These are phyloP conservation scores for Schizotus pectinicornis DNA, from an alignment of 2,888 invertebrate genomes.

Conservation along the genomic window DNA sequence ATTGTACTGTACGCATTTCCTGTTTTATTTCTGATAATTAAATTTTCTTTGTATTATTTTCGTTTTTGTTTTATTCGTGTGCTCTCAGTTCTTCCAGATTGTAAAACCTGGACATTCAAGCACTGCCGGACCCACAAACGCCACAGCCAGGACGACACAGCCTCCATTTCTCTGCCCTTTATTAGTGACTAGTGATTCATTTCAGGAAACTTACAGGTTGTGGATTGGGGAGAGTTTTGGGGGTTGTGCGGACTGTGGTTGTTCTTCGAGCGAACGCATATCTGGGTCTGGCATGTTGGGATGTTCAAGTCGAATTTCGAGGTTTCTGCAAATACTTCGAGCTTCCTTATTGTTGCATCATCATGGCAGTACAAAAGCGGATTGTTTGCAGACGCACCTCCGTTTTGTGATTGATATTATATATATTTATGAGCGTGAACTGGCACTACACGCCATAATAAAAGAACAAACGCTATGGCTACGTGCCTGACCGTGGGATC, in stretches of 20 bases:
- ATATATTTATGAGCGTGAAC: conserved; percentile 50
- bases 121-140: not conserved
- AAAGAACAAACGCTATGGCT: conserved; percentile 53
- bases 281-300: not conserved
- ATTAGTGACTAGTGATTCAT: too few species aligned
- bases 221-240: not conserved
- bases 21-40: conserved; percentile 42
- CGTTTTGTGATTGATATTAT: conserved; percentile 49
- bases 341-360: too few species aligned
- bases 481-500: conserved; percentile 60
- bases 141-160: too few species aligned
- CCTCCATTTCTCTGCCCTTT: too few species aligned
- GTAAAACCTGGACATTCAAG: conserved; percentile 1
- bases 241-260: conserved; percentile 3
- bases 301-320: not conserved
- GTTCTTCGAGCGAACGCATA: not conserved
- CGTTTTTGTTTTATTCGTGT: conserved; percentile 40
- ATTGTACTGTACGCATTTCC: conserved; percentile 44
- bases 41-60: conserved; percentile 47
- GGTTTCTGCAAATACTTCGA: conserved; percentile 21
- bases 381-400: conserved; percentile 34
- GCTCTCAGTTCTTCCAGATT: conserved; percentile 31
- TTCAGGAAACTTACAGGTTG: too few species aligned
- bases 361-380: not conserved
- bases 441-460: conserved; percentile 54